Evolutionary conservation across 2,797 vertebrate species (phyloP), one percentile per base, ranked within the genome.

Genomic region (Rhinichthys osculus): DNA sequence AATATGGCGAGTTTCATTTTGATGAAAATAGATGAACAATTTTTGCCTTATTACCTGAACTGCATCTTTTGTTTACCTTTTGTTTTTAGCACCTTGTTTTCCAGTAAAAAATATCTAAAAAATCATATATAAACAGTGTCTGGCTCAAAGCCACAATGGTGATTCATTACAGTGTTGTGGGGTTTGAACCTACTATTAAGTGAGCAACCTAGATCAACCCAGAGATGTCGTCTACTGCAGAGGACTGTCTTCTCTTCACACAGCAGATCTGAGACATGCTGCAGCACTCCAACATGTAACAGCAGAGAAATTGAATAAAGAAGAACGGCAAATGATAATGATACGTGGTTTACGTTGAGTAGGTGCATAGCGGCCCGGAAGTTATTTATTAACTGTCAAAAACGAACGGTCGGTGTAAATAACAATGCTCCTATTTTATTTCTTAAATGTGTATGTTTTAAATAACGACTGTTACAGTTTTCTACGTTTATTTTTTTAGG

Each of bases 321-420:
- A 62, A 78, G 57, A 64, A 64, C 2, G 57, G 5, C n/a, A 19
- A 27, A 19, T 44, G 17, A 21, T 78, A 8, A 19, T 1, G 13
- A n/a, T 11, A 3, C 23, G 5, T 0, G 0, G 0, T 1, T 42
- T 42, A 9, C 35, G 2, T 4, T 1, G 33, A n/a, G 5, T 5
- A 21, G 52, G 5, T 35, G 33, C 27, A 11, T 1, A 19, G n/a
- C 1, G 38, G 40, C 59, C 5, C 27, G 27, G 59, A 66, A 14
- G 40, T 27, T n/a, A 35, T 76, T 42, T 42, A 27, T 42, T 27
- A 42, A 27, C 42, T 0, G 23, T 62, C 23, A 62, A 42, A 78
- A 27, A 6, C 35, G 35, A 38, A 40, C 7, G 7, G 19, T 17
- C 76, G 13, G 44, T 47, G 44, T 17, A 42, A n/a, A n/a, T 76